phyloP scores from a whole-genome alignment of 2,113 vertebrate species.

The Podarcis raffonei region DNA sequence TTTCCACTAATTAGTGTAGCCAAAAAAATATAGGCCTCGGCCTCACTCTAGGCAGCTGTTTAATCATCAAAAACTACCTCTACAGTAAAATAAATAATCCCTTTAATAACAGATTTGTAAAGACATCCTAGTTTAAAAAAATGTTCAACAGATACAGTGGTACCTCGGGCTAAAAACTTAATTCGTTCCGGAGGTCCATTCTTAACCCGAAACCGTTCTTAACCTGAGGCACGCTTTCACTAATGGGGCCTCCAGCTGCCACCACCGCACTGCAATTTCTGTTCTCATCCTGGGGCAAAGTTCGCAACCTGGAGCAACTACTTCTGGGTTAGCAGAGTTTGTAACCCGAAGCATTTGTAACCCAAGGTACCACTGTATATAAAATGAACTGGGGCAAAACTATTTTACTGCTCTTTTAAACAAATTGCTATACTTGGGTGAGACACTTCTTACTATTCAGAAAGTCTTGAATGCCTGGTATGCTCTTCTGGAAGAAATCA shows the following conservation, averaged over 20 bases:
- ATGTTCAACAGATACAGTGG: no score
- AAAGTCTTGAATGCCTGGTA: background rate
- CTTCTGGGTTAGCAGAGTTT: no score
- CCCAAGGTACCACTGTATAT: background rate
- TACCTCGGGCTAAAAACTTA: no score
- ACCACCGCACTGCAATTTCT: no score
- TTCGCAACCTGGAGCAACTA: no score
- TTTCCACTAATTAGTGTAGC: background rate
- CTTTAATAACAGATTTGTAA: background rate
- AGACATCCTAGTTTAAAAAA: background rate
- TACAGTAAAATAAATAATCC: background rate
- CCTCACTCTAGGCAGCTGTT: background rate
- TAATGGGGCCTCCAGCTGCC: no score
- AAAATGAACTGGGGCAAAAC: background rate
- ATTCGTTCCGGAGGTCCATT: no score
- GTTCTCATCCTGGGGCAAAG: no score
- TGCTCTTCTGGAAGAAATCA: background rate
- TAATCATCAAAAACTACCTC: background rate
- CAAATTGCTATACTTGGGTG: background rate
- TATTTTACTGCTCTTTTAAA: background rate
- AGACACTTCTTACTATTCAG: background rate
- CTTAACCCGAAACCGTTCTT: no score
- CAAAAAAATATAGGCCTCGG: background rate
- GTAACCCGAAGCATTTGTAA: no score
- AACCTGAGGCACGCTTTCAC: no score